Percentiles rank a stretch among this genome's conserved stretches.
Conservation (phyloP, 2,797 vertebrate species). For the Falco rusticolus region DNA sequence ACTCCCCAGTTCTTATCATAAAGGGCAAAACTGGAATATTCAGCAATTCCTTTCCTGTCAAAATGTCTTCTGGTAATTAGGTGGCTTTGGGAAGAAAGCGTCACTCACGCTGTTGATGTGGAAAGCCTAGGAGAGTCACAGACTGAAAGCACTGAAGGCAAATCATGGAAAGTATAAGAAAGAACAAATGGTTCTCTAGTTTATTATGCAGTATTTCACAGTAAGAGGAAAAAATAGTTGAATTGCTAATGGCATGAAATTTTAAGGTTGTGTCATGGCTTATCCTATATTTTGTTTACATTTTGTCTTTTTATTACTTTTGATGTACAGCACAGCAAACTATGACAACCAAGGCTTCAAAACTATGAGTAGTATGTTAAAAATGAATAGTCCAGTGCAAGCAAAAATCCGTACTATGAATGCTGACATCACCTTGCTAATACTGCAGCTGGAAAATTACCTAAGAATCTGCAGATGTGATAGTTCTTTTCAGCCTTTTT, state of each 20-base stretch:
- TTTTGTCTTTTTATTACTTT: not conserved
- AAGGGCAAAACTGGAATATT: slow-evolving; percentile 19
- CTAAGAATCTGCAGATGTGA: not conserved
- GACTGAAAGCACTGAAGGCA: not conserved
- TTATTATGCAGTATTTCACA: not conserved
- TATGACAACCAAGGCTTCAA: not conserved
- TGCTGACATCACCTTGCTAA: not conserved
- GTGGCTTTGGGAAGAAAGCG: not conserved
- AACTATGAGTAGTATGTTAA: not conserved
- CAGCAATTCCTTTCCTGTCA: not conserved
- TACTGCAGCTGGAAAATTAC: not conserved
- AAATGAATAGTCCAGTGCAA: not conserved
- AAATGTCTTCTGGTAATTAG: not conserved
- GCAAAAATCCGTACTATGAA: not conserved
- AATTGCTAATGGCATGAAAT: not conserved
- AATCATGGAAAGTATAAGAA: not conserved
- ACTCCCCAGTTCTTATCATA: not conserved
- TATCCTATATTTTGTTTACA: not conserved
- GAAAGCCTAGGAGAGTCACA: not conserved
- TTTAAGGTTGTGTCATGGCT: not conserved
- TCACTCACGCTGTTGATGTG: not conserved
- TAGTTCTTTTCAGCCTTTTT: not conserved
- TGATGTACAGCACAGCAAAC: not conserved
- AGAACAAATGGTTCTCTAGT: not conserved
- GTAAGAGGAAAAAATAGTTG: not conserved